Conservation (phyloP, 2,797 vertebrate genomes). For the Cuniculus paca region DNA sequence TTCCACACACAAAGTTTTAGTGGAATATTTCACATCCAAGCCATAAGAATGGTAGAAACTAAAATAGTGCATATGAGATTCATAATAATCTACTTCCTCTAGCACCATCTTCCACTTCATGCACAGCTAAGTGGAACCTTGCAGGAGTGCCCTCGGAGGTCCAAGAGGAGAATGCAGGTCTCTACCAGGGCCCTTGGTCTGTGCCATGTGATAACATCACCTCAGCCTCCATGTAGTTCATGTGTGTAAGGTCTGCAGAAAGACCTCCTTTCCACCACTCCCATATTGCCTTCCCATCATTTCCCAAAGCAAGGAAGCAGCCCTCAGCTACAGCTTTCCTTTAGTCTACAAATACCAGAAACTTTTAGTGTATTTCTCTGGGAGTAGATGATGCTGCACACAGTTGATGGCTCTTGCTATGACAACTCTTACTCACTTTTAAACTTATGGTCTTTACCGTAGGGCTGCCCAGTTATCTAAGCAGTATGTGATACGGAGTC, state of each 20-base stretch:
- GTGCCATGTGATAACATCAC: background rate
- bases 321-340: background rate
- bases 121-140: background rate
- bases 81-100: background rate
- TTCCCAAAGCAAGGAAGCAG: background rate
- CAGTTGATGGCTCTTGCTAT: slow-evolving; percentile 27
- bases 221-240: background rate
- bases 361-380: background rate
- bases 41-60: background rate
- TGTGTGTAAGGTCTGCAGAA: background rate
- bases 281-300: background rate
- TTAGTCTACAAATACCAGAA: background rate
- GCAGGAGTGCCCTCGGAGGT: background rate
- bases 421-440: slow-evolving; percentile 9
- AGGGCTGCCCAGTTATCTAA: slow-evolving; percentile 74
- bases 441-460: slow-evolving; percentile 41
- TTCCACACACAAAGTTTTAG: background rate
- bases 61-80: background rate
- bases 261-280: background rate
- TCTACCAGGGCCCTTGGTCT: background rate
- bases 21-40: background rate
- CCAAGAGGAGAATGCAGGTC: background rate
- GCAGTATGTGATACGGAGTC: slow-evolving; percentile 71
- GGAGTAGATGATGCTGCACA: background rate
- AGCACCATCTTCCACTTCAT: background rate